A percentile compares a stretch with the other conserved stretches of the same genome.
Evolutionary conservation across 2,888 invertebrate genomes (phyloP).

Genomic region (Drosophila paracracens): DNA sequence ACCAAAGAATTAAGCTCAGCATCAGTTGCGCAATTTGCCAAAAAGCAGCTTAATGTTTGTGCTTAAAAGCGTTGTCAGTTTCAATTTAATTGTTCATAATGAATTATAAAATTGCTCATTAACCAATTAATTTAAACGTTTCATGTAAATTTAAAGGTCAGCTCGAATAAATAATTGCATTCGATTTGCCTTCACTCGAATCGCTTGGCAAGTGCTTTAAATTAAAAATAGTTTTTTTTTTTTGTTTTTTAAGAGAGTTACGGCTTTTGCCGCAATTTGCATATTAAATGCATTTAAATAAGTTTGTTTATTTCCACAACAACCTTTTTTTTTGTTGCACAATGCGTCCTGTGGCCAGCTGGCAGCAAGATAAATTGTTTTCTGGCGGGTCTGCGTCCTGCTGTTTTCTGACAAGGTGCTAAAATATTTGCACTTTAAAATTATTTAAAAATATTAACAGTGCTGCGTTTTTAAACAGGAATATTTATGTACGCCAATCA

Average conservation of each 20-base stretch:
- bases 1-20: constrained; percentile 19
- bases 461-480: neutral
- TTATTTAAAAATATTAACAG: neutral
- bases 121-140: constrained; percentile 25
- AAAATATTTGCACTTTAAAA: neutral
- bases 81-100: constrained; percentile 33
- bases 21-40: constrained; percentile 24
- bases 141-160: constrained; percentile 20
- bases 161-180: constrained; percentile 6
- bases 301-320: neutral
- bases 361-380: neutral
- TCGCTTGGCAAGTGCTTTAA: neutral
- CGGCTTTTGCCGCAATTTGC: constrained; percentile 10
- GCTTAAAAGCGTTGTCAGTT: constrained; percentile 16
- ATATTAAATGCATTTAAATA: constrained; percentile 19
- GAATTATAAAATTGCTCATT: constrained; percentile 6
- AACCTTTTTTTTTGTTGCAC: neutral
- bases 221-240: neutral
- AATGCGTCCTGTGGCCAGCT: neutral
- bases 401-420: constrained; percentile 9
- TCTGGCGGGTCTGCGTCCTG: constrained; percentile 1
- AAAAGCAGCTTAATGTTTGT: constrained; percentile 5
- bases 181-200: neutral
- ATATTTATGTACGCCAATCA: neutral
- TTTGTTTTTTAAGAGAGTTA: neutral